Base-by-base conservation (phyloP, 2,888 invertebrate species). In the Eulithis testata region DNA sequence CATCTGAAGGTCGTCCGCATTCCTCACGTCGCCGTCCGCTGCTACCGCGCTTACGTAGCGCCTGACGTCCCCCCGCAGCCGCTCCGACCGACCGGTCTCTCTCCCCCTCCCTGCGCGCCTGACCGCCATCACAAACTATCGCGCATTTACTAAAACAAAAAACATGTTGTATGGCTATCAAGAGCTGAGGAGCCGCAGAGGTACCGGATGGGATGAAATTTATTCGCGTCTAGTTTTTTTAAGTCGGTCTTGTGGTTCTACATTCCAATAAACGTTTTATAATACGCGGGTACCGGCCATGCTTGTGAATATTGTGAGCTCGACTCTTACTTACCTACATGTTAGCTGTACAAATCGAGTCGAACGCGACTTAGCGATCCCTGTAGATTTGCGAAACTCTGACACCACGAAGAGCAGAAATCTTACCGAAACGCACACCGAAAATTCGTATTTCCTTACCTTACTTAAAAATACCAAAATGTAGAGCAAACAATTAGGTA, bases 21-120 rank as follows among this genome's bases (percentile, higher is more conserved):
- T 92, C 93, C 92, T 87, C 86, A 88, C 91, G 91, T 91, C 91
- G 90, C 90, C 91, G 90, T 87, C 92, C 91, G 90, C 91, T 84
- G 92, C 93, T 92, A 92, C 93, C 91, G 92, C 92, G 92, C 91
- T 93, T 93, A 93, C 93, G 93, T 93, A 92, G 92, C 91, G 89
- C 90, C 91, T 85, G 81, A 81, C 78, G 73, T 76, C 76, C 70
- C 53, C 53, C 53, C 53, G 53, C 53, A 11, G 53, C 37, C 52
- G 53, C 72, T 77, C 79, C 79, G 82, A 84, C 76, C 81, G 80
- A 87, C 87, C 87, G 87, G 87, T 87, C 86, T 82, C 76, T 81
- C 83, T 81, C 82, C 83, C 1, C 1, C 21, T 77, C 82, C 84
- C 79, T 83, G 76, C 83, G 76, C 79, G 77, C 83, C 85, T 60